phyloP scores from a whole-genome alignment of 2,797 vertebrate species.

The Lutjanus campechanus region DNA sequence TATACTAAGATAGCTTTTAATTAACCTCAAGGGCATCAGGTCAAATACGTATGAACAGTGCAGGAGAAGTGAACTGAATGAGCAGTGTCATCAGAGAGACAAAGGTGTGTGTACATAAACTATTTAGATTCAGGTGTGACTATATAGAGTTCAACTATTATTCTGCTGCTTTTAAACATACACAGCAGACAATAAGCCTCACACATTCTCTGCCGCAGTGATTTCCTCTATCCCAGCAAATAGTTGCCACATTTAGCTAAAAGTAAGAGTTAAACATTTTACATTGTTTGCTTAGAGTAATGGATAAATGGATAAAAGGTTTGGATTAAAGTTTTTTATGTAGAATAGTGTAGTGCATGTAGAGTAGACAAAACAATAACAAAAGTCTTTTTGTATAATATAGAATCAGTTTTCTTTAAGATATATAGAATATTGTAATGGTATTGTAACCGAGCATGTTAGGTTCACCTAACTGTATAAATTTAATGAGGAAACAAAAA shows the following conservation, averaged over 20 bases:
- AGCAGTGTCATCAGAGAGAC: not conserved
- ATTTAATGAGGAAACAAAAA: no score
- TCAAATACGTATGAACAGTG: conserved; percentile 27
- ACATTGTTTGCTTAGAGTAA: fast-evolving
- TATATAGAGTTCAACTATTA: not conserved
- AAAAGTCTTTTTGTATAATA: no score
- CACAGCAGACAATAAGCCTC: not conserved
- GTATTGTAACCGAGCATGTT: no score
- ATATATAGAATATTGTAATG: no score
- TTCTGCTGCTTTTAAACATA: not conserved
- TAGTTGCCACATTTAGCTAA: no score
- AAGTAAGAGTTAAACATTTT: no score
- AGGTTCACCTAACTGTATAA: no score
- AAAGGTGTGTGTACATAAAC: not conserved
- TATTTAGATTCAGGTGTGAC: not conserved
- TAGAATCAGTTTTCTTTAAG: no score
- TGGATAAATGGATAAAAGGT: not conserved
- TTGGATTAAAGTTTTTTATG: no score
- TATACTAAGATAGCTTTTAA: conserved; percentile 18
- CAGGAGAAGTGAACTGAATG: conserved; percentile 20
- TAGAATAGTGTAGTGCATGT: no score
- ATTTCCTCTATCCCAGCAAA: not conserved
- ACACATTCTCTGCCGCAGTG: not conserved
- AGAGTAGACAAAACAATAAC: no score
- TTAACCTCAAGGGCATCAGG: conserved; percentile 39